Percentiles rank a stretch among this genome's conserved stretches.
These are phyloP conservation scores for Psammodynastes pulverulentus DNA, from an alignment of 2,113 vertebrate genomes.

Conservation along the genomic window DNA sequence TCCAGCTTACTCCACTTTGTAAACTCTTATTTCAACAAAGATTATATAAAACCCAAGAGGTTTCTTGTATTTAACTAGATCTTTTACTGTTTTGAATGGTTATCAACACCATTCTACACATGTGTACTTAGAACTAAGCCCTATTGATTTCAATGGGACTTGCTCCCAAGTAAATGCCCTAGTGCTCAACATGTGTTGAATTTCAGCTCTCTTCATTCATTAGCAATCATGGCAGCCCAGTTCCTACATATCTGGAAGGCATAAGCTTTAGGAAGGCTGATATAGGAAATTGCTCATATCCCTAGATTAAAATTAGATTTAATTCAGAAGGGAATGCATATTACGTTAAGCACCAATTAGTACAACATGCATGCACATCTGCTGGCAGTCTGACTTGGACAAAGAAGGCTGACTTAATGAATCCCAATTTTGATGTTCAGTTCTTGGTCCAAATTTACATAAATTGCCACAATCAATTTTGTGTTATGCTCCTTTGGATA, in stretches of 20 bases:
- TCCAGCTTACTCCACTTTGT: background rate
- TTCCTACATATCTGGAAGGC: background rate
- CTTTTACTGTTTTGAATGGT: background rate
- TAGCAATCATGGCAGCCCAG: background rate
- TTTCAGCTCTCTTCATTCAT: background rate
- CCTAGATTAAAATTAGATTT: background rate
- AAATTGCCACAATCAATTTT: background rate
- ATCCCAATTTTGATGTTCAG: background rate
- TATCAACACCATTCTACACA: background rate
- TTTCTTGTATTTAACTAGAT: background rate
- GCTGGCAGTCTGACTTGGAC: background rate
- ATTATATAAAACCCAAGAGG: background rate
- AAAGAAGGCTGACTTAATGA: background rate
- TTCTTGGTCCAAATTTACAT: background rate
- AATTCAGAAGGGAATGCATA: background rate
- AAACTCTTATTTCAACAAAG: background rate
- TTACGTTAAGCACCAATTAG: background rate
- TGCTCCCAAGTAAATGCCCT: background rate
- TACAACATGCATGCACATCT: background rate
- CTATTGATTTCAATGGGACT: background rate
- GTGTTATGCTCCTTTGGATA: background rate
- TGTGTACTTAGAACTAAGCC: background rate
- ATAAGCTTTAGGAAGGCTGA: background rate
- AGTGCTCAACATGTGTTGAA: background rate
- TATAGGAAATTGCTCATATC: background rate